Percentiles rank a stretch among this genome's conserved stretches.
Evolutionary conservation across 2,113 vertebrate species (phyloP).

Genomic region (Speoplatyrhinus poulsoni): DNA sequence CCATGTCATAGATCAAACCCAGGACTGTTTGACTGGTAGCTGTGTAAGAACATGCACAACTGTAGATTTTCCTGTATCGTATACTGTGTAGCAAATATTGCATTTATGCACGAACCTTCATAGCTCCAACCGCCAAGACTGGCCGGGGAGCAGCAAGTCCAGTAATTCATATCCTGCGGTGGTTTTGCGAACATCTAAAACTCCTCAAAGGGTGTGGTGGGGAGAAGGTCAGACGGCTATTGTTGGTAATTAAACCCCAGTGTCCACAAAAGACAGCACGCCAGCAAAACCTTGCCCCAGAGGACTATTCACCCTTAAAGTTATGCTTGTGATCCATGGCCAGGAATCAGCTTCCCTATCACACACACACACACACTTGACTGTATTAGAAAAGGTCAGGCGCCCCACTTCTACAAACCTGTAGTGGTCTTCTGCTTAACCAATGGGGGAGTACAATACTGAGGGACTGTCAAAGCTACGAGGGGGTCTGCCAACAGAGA

Average conservation of each 20-base stretch:
- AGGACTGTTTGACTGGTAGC: too few species aligned
- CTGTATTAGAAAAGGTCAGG: slow-evolving; percentile 72
- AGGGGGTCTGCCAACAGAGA: slow-evolving; percentile 58
- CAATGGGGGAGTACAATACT: slow-evolving; percentile 52
- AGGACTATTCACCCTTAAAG: slow-evolving; percentile 45
- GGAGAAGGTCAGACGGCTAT: slow-evolving; percentile 64
- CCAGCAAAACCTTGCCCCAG: slow-evolving; percentile 31
- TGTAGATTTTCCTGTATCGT: not conserved
- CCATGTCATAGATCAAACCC: too few species aligned
- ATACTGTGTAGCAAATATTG: not conserved
- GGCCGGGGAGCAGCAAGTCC: not conserved
- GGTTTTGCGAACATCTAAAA: slow-evolving; percentile 24
- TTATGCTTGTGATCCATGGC: slow-evolving; percentile 48
- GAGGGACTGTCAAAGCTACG: slow-evolving; percentile 72
- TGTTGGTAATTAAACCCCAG: slow-evolving; percentile 63
- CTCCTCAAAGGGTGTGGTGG: slow-evolving; percentile 10
- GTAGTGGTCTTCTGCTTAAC: slow-evolving; percentile 52
- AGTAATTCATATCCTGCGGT: not conserved
- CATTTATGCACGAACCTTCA: not conserved
- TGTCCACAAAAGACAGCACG: slow-evolving; percentile 43
- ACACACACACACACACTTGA: slow-evolving; percentile 26
- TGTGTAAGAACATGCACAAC: not conserved
- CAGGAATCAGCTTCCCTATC: slow-evolving; percentile 32
- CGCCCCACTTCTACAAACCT: slow-evolving; percentile 55
- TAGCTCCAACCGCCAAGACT: not conserved